A percentile compares a stretch with the other conserved stretches of the same genome.
phyloP scores from a whole-genome alignment of 2,797 vertebrate species.

The Gadopsis marmoratus region DNA sequence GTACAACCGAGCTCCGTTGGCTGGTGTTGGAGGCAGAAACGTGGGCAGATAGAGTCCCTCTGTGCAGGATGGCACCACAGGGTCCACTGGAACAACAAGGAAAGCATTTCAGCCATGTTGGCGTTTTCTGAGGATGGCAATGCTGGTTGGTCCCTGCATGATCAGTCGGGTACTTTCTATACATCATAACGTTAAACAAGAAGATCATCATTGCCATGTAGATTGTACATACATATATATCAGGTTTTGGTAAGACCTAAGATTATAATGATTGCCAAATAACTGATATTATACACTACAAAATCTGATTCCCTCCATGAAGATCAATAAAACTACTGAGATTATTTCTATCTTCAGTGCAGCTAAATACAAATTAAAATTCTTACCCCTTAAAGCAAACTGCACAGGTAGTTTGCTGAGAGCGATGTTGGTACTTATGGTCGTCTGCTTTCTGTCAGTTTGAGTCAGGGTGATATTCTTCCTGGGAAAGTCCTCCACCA shows the following conservation, averaged over 20 bases:
- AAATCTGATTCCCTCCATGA: no score
- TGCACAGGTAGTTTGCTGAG: constrained; percentile 64
- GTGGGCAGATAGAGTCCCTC: constrained; percentile 57
- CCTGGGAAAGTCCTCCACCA: constrained; percentile 67
- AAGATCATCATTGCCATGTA: background rate
- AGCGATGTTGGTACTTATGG: background rate
- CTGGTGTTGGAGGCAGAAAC: constrained; percentile 62
- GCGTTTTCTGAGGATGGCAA: background rate
- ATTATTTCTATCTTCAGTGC: no score
- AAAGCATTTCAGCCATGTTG: background rate
- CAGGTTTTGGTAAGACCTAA: background rate
- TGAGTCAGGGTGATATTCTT: constrained; percentile 40
- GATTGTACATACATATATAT: background rate
- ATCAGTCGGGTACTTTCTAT: background rate
- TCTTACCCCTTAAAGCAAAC: constrained; percentile 51
- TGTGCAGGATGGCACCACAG: constrained; percentile 37
- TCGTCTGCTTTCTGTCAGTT: rapidly evolving
- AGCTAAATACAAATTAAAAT: no score
- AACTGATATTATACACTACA: no score
- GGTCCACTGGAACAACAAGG: constrained; percentile 29
- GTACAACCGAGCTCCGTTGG: constrained; percentile 27
- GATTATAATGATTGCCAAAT: background rate
- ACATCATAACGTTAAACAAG: background rate
- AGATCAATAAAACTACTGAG: no score
- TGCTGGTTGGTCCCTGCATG: background rate